phyloP scores from a whole-genome alignment of 2,797 vertebrate genomes.

The Amphiprion clarkii region DNA sequence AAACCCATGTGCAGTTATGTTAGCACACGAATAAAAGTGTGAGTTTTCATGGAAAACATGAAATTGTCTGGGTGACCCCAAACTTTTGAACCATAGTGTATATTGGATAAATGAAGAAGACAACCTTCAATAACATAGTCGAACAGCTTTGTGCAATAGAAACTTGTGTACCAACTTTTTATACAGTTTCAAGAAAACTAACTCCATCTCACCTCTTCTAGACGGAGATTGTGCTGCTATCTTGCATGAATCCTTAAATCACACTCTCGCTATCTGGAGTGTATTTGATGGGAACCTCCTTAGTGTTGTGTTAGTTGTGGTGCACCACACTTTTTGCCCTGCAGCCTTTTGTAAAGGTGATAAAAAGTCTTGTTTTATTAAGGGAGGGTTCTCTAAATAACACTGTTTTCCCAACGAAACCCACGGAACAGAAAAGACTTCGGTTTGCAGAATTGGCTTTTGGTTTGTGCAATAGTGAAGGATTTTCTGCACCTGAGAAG shows the following conservation, averaged over 20 bases:
- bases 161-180: too few species aligned
- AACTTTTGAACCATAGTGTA: too few species aligned
- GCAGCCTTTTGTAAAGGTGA: slow-evolving; percentile 6
- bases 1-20: too few species aligned
- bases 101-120: too few species aligned
- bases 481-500: neutral
- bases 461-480: neutral
- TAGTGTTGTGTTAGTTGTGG: slow-evolving; percentile 4
- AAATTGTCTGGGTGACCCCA: too few species aligned
- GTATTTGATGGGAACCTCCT: neutral
- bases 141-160: too few species aligned
- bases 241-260: neutral
- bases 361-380: slow-evolving; percentile 6
- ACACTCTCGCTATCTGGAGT: too few species aligned
- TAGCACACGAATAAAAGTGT: too few species aligned
- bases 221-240: neutral
- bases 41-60: too few species aligned
- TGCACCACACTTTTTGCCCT: neutral
- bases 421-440: neutral
- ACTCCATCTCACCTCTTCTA: neutral
- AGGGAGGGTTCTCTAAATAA: slow-evolving; percentile 9
- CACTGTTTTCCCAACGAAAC: neutral
- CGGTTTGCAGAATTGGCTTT: slow-evolving; percentile 5
- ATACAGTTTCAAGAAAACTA: neutral
- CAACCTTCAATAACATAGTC: too few species aligned